Conservation (phyloP, 2,888 invertebrate species). For the Nemapogon koenigi region DNA sequence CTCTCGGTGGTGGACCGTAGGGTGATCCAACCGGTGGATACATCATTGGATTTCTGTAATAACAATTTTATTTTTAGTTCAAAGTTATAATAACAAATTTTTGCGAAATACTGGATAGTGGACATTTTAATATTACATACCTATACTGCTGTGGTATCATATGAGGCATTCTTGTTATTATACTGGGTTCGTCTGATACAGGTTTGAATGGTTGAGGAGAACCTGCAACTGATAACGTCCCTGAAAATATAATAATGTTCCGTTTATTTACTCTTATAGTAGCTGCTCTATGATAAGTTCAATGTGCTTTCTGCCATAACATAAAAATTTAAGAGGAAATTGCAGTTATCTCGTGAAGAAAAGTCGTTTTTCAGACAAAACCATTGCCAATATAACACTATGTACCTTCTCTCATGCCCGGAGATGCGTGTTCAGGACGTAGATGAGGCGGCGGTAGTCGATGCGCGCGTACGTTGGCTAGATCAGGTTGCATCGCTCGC, state of each 20-base stretch:
- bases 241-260: conserved; percentile 21
- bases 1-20: conserved; percentile 31
- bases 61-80: not conserved
- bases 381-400: not conserved
- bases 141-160: conserved; percentile 58
- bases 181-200: conserved; percentile 50
- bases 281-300: too few relatives aligned
- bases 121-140: conserved; percentile 21
- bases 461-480: conserved; percentile 27
- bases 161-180: conserved; percentile 59
- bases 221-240: conserved; percentile 56
- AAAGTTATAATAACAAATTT: not conserved
- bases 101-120: not conserved
- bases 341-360: too few relatives aligned
- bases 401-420: conserved; percentile 37
- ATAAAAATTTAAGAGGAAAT: too few relatives aligned
- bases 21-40: conserved; percentile 31
- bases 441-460: conserved; percentile 41
- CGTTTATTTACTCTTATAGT: too few relatives aligned
- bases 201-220: conserved; percentile 60
- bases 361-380: too few relatives aligned
- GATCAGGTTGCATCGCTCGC: conserved; percentile 32
- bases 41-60: conserved; percentile 46
- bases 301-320: too few relatives aligned
- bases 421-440: conserved; percentile 34